phyloP scores from a whole-genome alignment of 2,888 invertebrate species.

The Himalopsyche japonica region DNA sequence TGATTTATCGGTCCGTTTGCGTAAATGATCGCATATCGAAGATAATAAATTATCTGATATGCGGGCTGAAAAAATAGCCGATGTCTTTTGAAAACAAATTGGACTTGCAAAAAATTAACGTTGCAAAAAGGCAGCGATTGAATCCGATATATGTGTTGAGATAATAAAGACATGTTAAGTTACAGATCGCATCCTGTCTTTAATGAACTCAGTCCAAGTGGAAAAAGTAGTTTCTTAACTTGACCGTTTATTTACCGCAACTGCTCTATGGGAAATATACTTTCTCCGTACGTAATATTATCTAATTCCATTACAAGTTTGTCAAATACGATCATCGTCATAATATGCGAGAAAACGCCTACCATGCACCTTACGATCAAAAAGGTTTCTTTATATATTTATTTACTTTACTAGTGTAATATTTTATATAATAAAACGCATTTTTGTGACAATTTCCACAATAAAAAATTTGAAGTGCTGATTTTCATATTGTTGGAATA shows the following conservation, averaged over 20 bases:
- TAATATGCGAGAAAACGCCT: neutral
- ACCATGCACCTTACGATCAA: neutral
- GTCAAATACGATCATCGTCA: neutral
- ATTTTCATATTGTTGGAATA: too few species aligned
- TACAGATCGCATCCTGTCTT: slow-evolving; percentile 6
- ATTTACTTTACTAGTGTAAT: too few species aligned
- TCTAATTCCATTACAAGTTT: neutral
- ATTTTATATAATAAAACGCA: too few species aligned
- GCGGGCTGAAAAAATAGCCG: neutral
- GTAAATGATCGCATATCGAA: neutral
- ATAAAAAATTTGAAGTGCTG: too few species aligned
- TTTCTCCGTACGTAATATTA: slow-evolving; percentile 2
- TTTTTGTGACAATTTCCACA: too few species aligned
- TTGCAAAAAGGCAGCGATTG: neutral
- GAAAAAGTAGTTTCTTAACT: neutral
- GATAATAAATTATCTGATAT: neutral
- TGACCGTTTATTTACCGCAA: neutral
- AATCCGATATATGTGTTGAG: neutral
- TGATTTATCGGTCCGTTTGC: neutral
- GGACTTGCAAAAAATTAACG: neutral
- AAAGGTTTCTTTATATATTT: too few species aligned
- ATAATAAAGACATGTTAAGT: neutral
- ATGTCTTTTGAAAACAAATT: neutral
- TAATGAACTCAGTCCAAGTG: neutral
- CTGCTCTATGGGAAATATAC: slow-evolving; percentile 12